These are phyloP conservation scores for Drepana arcuata DNA, from an alignment of 1,140 invertebrate species.

Conservation along the genomic window DNA sequence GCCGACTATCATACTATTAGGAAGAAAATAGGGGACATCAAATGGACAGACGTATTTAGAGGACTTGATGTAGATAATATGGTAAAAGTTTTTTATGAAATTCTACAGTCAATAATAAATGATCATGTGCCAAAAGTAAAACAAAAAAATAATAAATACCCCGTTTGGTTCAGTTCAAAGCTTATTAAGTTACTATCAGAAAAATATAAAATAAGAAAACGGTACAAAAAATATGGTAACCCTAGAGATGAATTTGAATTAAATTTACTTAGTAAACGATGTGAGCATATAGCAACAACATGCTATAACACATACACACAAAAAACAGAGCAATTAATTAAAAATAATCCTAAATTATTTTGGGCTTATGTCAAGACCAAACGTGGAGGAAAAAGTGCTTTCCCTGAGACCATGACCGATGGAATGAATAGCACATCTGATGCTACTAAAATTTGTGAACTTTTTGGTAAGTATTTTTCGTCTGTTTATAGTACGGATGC, in stretches of 20 bases:
- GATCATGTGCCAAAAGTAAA: slow-evolving; percentile 4
- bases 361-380: no score
- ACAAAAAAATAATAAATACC: slow-evolving; percentile 7
- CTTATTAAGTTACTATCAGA: slow-evolving; percentile 9
- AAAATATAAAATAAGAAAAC: slow-evolving; percentile 10
- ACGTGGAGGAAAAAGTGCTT: no score
- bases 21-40: slow-evolving; percentile 1
- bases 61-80: slow-evolving; percentile 5
- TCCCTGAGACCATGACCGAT: no score
- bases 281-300: slow-evolving; percentile 5
- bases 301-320: slow-evolving; percentile 12
- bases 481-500: no score
- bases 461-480: no score
- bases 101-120: slow-evolving; percentile 2
- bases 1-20: slow-evolving; percentile 13
- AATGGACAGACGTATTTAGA: slow-evolving; percentile 8
- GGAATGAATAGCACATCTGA: no score
- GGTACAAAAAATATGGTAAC: slow-evolving; percentile 14
- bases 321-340: slow-evolving; percentile 8
- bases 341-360: slow-evolving; percentile 15
- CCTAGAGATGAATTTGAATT: slow-evolving; percentile 12
- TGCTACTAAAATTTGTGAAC: no score
- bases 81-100: slow-evolving; percentile 10
- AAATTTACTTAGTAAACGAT: slow-evolving; percentile 7
- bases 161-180: slow-evolving; percentile 11